Evolutionary conservation across 2,888 invertebrate species (phyloP).

Genomic region (Noctua janthe): DNA sequence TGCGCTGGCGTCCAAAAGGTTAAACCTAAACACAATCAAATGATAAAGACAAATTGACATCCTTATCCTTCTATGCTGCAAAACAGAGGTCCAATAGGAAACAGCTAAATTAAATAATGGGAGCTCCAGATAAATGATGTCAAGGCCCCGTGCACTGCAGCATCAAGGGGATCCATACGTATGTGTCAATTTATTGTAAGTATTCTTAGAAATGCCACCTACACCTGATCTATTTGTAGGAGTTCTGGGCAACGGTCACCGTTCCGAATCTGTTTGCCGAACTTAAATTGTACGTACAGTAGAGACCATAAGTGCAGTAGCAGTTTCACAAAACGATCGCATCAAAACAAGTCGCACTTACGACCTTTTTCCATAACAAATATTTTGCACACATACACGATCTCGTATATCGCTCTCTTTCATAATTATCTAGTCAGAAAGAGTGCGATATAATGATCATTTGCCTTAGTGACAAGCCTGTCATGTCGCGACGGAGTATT

Average conservation of each 20-base stretch:
- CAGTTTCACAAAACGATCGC: too few species aligned
- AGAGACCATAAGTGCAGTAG: too few species aligned
- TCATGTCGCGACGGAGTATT: too few species aligned
- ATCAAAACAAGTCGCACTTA: too few species aligned
- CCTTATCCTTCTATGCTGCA: constrained; percentile 27
- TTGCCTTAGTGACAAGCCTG: too few species aligned
- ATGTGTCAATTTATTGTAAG: constrained; percentile 73
- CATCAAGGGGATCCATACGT: constrained; percentile 63
- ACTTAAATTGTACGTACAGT: constrained; percentile 57
- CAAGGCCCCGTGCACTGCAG: constrained; percentile 67
- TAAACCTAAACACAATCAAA: constrained; percentile 9
- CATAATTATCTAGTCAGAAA: too few species aligned
- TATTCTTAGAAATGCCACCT: constrained; percentile 86
- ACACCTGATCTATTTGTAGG: constrained; percentile 85
- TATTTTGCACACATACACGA: too few species aligned
- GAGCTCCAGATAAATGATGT: constrained; percentile 65
- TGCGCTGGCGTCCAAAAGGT: too few species aligned
- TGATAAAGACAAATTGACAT: constrained; percentile 30
- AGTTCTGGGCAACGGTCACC: constrained; percentile 82
- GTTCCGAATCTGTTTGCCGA: constrained; percentile 72
- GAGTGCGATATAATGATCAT: too few species aligned
- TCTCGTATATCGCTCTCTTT: too few species aligned
- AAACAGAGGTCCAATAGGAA: constrained; percentile 61
- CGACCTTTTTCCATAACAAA: too few species aligned
- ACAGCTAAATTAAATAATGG: constrained; percentile 66